Evolutionary conservation across 1,140 invertebrate genomes (phyloP), one percentile per base, ranked within the genome.

Genomic region (Elymnias hypermnestra): DNA sequence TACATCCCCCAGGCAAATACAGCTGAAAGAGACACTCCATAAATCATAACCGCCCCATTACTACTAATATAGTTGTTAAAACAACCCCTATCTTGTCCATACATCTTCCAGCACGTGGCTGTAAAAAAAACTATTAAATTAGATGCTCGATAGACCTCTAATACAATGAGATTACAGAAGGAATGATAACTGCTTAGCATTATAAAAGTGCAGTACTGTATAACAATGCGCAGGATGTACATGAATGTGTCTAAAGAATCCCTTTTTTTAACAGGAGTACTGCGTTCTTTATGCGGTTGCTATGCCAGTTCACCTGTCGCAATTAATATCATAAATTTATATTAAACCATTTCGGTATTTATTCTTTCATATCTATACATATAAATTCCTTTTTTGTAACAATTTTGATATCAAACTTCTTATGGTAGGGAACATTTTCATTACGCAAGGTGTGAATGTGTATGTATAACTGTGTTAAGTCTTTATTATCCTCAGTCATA

Each of bases 21-120:
- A 72, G 60, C 68, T 84, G 81, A 67, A 70, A 70, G 63, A 75
- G 81, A 83, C 78, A 79, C 59, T 61, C 71, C 64, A 84, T 84
- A 79, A 79, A 84, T 84, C 81, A 83, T 82, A 71, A 69, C 64
- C 63, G 68, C 76, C 78, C 78, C 47, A 81, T 78, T 70, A 81
- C 66, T 60, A 57, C 71, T 83, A 81, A 83, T 83, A 82, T 83
- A 83, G 57, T 77, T 82, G 82, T 85, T 84, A 83, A 72, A 83
- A 85, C 82, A 85, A 78, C 82, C 81, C 77, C 72, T 84, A 72
- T 83, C 78, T 83, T 74, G 67, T 85, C 76, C 50, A 57, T 63
- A 45, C 53, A 55, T 68, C 66, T 71, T 76, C 46, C 43, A 71
- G 69, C 81, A 79, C 81, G 81, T 83, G 81, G 62, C 73, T 28